These are phyloP conservation scores for Urosaurus nigricauda DNA, from an alignment of 2,797 vertebrate genomes.

Conservation along the genomic window DNA sequence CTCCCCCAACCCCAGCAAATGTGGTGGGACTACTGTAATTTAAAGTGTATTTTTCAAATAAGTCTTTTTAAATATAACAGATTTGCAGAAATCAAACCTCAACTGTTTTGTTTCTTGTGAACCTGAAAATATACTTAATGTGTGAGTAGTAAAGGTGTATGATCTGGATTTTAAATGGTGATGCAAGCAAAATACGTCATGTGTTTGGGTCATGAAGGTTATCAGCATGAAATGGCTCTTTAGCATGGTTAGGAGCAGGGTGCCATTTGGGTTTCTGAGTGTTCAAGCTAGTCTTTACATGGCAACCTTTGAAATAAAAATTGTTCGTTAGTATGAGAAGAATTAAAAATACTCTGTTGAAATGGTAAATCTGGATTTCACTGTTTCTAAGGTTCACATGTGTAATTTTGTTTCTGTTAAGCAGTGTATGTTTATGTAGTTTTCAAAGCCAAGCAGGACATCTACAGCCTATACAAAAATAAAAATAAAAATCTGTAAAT, in stretches of 20 bases:
- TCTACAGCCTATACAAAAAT: background rate
- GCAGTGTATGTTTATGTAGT: background rate
- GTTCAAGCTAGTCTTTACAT: background rate
- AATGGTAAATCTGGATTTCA: background rate
- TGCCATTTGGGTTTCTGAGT: background rate
- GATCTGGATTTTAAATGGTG: background rate
- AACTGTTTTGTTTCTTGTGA: background rate
- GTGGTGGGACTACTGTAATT: too few species aligned
- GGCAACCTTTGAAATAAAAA: background rate
- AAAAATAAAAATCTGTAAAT: background rate
- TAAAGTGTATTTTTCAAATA: too few species aligned
- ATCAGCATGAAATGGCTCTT: background rate
- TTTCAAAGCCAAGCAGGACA: background rate
- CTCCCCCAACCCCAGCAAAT: too few species aligned
- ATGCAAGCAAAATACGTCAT: background rate
- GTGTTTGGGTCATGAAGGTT: background rate
- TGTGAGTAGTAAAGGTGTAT: background rate
- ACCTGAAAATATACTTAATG: conserved; percentile 6
- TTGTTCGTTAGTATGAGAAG: background rate
- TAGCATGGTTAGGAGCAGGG: background rate
- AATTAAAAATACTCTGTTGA: background rate
- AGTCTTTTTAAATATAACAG: background rate
- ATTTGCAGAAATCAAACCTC: conserved; percentile 33
- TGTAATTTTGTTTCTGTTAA: background rate
- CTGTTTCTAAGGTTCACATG: background rate